phyloP scores from a whole-genome alignment of 1,140 invertebrate species.

The Maconellicoccus hirsutus region DNA sequence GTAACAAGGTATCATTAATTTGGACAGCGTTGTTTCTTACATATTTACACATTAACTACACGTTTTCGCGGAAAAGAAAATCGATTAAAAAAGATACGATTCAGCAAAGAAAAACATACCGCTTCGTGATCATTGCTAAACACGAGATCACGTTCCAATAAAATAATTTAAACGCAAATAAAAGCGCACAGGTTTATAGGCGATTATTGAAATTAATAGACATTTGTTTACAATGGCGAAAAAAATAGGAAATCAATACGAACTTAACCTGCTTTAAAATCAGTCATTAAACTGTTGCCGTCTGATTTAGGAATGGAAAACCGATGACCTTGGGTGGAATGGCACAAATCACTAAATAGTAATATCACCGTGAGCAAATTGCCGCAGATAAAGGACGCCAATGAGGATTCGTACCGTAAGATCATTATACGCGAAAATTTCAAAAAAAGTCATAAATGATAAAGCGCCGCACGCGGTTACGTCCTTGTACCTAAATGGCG shows the following conservation, averaged over 20 bases:
- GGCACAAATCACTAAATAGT: not conserved
- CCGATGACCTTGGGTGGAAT: not conserved
- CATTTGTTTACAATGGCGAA: not conserved
- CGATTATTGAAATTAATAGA: too few relatives aligned
- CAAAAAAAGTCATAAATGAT: not conserved
- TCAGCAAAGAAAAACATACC: not conserved
- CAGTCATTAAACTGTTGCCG: not conserved
- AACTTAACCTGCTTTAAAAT: slow-evolving; percentile 6
- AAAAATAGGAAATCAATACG: not conserved
- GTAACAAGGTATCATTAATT: not conserved
- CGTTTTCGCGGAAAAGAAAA: not conserved
- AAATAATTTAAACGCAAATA: not conserved
- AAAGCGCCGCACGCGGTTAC: not conserved
- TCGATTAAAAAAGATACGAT: not conserved
- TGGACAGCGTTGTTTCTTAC: not conserved
- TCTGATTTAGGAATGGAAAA: not conserved
- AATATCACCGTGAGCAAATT: not conserved
- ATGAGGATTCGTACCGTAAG: not conserved
- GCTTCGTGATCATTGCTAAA: not conserved
- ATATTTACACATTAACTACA: not conserved
- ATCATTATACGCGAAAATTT: not conserved
- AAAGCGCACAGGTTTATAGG: too few relatives aligned
- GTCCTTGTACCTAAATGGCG: not conserved
- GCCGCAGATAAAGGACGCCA: not conserved
- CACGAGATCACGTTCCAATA: not conserved